Conservation (phyloP, 2,888 invertebrate genomes). For the Ichneumoninae sp. region DNA sequence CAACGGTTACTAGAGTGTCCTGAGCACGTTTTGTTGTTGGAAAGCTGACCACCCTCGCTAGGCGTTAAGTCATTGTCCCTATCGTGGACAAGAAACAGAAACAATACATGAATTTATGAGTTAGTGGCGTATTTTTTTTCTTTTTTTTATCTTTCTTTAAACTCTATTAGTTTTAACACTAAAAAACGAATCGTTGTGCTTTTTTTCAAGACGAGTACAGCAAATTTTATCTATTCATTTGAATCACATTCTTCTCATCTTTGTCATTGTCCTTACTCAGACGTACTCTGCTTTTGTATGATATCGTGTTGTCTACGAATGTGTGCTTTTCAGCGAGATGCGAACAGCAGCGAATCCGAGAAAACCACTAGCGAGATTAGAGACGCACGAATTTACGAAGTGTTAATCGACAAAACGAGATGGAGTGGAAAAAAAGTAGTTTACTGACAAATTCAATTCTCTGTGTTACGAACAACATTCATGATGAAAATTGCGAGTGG, state of each 20-base stretch:
- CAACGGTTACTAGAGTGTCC: conserved; percentile 82
- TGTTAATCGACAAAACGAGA: conserved; percentile 56
- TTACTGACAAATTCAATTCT: conserved; percentile 1
- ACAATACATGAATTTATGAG: conserved; percentile 67
- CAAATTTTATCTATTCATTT: not conserved
- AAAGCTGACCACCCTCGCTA: conserved; percentile 84
- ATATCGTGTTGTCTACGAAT: conserved; percentile 22
- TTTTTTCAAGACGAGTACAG: not conserved
- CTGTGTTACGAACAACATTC: not conserved
- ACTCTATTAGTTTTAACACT: conserved; percentile 8
- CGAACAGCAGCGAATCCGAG: conserved; percentile 14
- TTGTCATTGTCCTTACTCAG: not conserved
- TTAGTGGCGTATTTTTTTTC: conserved; percentile 12
- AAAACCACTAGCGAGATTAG: conserved; percentile 61
- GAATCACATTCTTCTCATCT: conserved; percentile 1
- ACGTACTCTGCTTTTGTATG: not conserved
- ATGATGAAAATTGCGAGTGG: conserved; percentile 20
- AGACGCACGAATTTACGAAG: conserved; percentile 31
- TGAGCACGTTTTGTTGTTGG: conserved; percentile 83
- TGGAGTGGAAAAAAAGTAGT: not conserved
- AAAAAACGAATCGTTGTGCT: not conserved
- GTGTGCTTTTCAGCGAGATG: conserved; percentile 32
- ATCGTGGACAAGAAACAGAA: conserved; percentile 78
- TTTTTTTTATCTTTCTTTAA: conserved; percentile 7
- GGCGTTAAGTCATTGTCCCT: conserved; percentile 83